Conservation (phyloP, 2,113 vertebrate genomes). For the Barbus barbus region DNA sequence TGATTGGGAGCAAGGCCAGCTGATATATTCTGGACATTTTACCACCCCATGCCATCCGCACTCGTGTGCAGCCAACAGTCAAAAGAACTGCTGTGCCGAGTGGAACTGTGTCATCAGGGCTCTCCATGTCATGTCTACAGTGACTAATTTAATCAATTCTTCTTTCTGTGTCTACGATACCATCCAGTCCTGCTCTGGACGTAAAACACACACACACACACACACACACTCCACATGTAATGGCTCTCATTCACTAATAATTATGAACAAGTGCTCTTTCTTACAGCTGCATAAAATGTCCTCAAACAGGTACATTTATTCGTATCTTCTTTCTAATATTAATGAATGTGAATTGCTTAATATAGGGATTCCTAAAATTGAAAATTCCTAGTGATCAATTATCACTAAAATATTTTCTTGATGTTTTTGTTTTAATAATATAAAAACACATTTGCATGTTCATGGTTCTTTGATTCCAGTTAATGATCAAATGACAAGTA, state of each 20-base stretch:
- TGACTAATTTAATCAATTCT: constrained; percentile 39
- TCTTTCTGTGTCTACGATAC: constrained; percentile 5
- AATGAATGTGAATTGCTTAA: no score
- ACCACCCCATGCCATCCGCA: constrained; percentile 11
- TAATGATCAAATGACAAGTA: background rate
- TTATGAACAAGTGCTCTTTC: background rate
- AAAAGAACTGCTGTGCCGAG: constrained; percentile 12
- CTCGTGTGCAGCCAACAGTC: constrained; percentile 13
- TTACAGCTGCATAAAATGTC: background rate
- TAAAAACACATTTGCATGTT: background rate
- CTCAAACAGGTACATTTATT: no score
- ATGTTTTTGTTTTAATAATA: background rate
- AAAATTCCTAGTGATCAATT: no score
- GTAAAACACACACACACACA: background rate
- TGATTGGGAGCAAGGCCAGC: constrained; percentile 9
- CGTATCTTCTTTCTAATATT: no score
- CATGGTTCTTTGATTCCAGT: background rate
- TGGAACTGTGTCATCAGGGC: constrained; percentile 42
- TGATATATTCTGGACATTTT: constrained; percentile 29
- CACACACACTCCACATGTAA: constrained; percentile 34
- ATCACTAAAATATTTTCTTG: background rate
- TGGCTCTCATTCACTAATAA: background rate
- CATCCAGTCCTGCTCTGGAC: background rate
- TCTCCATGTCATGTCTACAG: constrained; percentile 6
- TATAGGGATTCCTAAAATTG: no score